Evolutionary conservation across 2,888 invertebrate genomes (phyloP).

Genomic region (Unio pictorum): DNA sequence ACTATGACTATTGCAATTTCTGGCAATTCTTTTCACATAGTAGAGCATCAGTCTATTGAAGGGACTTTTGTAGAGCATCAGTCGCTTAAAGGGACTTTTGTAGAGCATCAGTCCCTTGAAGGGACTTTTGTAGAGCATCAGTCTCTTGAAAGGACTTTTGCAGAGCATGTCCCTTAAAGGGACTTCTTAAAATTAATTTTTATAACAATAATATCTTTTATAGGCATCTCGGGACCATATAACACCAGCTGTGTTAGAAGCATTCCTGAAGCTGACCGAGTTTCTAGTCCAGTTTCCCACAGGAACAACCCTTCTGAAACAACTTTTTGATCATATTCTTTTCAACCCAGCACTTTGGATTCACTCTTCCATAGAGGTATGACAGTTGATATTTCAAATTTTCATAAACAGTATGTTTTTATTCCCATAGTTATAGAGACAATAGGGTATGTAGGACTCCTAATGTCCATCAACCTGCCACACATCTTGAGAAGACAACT

Average conservation of each 20-base stretch:
- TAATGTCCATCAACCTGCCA: not conserved
- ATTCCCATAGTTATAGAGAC: not conserved
- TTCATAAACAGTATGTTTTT: not conserved
- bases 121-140: too few relatives aligned
- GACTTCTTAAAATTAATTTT: too few relatives aligned
- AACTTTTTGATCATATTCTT: slow-evolving; percentile 98
- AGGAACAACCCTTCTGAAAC: slow-evolving; percentile 74
- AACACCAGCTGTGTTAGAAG: slow-evolving; percentile 90
- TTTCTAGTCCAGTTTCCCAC: slow-evolving; percentile 65
- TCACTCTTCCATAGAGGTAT: slow-evolving; percentile 93
- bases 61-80: too few relatives aligned
- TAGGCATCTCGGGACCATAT: slow-evolving; percentile 82
- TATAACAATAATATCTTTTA: slow-evolving; percentile 6
- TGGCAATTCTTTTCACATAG: too few relatives aligned
- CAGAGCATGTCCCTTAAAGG: too few relatives aligned
- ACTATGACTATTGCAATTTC: too few relatives aligned
- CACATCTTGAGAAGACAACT: not conserved
- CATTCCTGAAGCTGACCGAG: slow-evolving; percentile 72
- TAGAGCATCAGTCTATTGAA: too few relatives aligned
- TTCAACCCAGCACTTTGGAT: slow-evolving; percentile 99
- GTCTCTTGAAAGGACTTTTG: too few relatives aligned
- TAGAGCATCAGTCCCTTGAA: too few relatives aligned
- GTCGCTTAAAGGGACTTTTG: too few relatives aligned
- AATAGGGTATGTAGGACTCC: not conserved
- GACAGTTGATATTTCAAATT: not conserved